These are phyloP conservation scores for Meandrina meandrites DNA, from an alignment of 92 coral and sea anemone species.

Conservation along the genomic window DNA sequence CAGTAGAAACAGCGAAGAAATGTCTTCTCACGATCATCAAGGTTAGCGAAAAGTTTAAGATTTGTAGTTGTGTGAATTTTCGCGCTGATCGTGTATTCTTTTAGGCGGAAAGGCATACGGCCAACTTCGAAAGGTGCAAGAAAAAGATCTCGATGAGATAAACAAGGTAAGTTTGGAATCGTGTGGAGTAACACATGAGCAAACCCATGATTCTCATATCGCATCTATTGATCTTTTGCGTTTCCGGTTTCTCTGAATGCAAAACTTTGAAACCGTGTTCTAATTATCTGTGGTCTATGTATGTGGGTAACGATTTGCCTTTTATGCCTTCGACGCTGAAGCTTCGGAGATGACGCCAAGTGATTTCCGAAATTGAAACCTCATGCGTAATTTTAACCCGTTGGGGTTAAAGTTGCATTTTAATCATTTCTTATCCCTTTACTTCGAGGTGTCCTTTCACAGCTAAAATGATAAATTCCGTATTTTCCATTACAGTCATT, in stretches of 20 bases:
- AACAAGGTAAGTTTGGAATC: slow-evolving; percentile 69
- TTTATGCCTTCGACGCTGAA: not conserved
- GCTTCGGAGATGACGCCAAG: not conserved
- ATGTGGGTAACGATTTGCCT: not conserved
- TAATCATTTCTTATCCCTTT: slow-evolving; percentile 1
- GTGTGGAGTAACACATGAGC: not conserved
- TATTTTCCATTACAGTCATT: slow-evolving; percentile 64
- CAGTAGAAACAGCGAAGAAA: slow-evolving; percentile 6
- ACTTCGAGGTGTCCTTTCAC: not conserved
- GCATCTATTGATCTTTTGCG: slow-evolving; percentile 14
- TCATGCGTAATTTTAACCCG: not conserved
- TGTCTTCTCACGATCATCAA: slow-evolving; percentile 60
- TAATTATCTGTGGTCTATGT: not conserved
- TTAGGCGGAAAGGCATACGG: slow-evolving; percentile 93
- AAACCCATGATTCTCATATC: slow-evolving; percentile 22
- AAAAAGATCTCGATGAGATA: slow-evolving; percentile 76
- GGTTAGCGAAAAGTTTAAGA: slow-evolving; percentile 28
- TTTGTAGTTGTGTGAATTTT: not conserved
- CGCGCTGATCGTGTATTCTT: not conserved
- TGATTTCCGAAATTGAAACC: slow-evolving; percentile 23
- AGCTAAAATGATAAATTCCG: not conserved
- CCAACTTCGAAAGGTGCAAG: slow-evolving; percentile 64
- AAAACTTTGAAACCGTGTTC: not conserved
- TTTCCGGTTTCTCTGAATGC: slow-evolving; percentile 26
- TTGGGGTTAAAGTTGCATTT: slow-evolving; percentile 29